Evolutionary conservation across 2,888 invertebrate species (phyloP).

Genomic region (Scrobipalpa costella): DNA sequence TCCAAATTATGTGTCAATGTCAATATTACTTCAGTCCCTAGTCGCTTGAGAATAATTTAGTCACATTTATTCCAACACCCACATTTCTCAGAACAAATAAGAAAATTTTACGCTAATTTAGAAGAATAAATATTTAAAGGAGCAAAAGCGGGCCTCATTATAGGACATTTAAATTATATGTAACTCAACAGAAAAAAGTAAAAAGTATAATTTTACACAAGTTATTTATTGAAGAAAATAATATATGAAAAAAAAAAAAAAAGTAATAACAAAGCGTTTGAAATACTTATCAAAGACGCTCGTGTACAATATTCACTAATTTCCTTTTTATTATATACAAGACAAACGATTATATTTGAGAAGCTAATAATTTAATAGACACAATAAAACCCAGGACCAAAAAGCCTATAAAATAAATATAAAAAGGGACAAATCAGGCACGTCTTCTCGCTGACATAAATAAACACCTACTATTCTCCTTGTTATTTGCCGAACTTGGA

Average conservation of each 20-base stretch:
- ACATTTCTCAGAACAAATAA: constrained; percentile 6
- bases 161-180: not conserved
- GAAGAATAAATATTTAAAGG: not conserved
- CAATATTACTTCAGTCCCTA: constrained; percentile 15
- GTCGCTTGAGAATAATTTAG: constrained; percentile 25
- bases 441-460: constrained; percentile 1
- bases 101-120: not conserved
- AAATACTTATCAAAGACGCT: too few species aligned
- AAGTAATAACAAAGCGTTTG: too few species aligned
- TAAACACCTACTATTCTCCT: constrained; percentile 1
- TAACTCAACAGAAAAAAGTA: too few species aligned
- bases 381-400: not conserved
- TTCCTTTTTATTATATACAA: too few species aligned
- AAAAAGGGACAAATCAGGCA: not conserved
- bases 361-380: not conserved
- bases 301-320: too few species aligned
- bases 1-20: constrained; percentile 19
- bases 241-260: too few species aligned
- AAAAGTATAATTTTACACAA: too few species aligned
- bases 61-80: constrained; percentile 18
- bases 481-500: constrained; percentile 15
- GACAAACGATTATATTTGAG: too few species aligned
- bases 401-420: not conserved
- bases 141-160: not conserved
- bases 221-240: too few species aligned